phyloP scores from a whole-genome alignment of 35 echinoderm and acorn worm species.

The Ptychodera flava region DNA sequence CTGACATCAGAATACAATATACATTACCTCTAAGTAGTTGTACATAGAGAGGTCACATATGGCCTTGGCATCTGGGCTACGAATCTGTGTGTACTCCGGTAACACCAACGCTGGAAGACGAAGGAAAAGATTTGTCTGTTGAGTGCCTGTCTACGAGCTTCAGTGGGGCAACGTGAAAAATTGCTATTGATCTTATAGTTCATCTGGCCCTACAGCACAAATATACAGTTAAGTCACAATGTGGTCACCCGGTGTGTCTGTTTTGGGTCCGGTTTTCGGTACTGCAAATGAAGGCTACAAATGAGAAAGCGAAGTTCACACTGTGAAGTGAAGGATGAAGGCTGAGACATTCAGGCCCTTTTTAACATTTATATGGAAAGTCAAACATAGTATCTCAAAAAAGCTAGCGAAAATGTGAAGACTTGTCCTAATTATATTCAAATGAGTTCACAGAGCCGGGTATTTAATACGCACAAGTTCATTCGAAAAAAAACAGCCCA shows the following conservation, averaged over 20 bases:
- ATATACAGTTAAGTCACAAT: too few species aligned
- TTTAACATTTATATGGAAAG: background rate
- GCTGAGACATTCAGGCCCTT: too few species aligned
- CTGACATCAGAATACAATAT: too few species aligned
- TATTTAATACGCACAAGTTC: background rate
- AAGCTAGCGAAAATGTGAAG: background rate
- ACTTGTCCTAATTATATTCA: background rate
- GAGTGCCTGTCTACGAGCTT: background rate
- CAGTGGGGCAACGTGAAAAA: background rate
- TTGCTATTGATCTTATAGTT: background rate
- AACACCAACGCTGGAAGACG: constrained; percentile 48
- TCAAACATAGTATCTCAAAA: background rate
- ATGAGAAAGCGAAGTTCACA: background rate
- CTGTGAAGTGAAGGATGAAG: too few species aligned
- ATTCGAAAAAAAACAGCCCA: background rate
- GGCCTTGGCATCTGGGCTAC: constrained; percentile 79
- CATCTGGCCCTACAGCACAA: background rate
- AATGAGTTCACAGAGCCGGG: too few species aligned
- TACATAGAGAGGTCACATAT: constrained; percentile 94
- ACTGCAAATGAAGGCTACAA: background rate
- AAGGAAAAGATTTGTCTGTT: background rate
- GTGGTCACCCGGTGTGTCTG: background rate
- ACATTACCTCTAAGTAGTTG: constrained; percentile 90
- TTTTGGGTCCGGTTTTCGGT: background rate
- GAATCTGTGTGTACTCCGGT: constrained; percentile 33